These are phyloP conservation scores for Bombus cullumanus DNA, from an alignment of 1,140 invertebrate species.

Conservation along the genomic window DNA sequence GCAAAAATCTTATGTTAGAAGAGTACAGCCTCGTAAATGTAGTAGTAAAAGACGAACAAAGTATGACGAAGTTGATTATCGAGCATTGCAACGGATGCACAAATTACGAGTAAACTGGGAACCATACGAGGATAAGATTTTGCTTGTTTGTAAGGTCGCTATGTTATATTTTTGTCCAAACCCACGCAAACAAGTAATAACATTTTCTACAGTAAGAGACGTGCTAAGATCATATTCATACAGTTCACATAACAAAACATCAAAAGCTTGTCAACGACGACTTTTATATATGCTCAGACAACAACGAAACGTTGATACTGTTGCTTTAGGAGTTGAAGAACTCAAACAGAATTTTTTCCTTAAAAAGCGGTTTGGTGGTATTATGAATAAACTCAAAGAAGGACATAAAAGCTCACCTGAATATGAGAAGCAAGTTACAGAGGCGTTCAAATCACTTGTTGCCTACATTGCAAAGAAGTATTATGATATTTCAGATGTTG, in stretches of 20 bases:
- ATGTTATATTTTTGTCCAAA: conserved; percentile 86
- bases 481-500: conserved; percentile 77
- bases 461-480: conserved; percentile 79
- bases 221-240: conserved; percentile 84
- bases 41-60: conserved; percentile 70
- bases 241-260: conserved; percentile 87
- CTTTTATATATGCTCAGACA: conserved; percentile 86
- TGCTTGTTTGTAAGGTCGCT: conserved; percentile 88
- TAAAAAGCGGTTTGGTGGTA: conserved; percentile 75
- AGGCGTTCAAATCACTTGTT: conserved; percentile 77
- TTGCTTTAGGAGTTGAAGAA: conserved; percentile 85
- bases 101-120: conserved; percentile 86
- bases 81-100: conserved; percentile 86
- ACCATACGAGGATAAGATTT: conserved; percentile 85
- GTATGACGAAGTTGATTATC: conserved; percentile 87
- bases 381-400: conserved; percentile 71
- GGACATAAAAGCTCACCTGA: conserved; percentile 66
- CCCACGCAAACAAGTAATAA: conserved; percentile 80
- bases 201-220: conserved; percentile 85
- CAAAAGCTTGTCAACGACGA: conserved; percentile 87
- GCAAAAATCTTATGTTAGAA: conserved; percentile 72
- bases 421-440: conserved; percentile 72
- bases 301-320: conserved; percentile 83
- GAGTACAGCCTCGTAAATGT: conserved; percentile 74
- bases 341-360: conserved; percentile 84